These are phyloP conservation scores for Cryptoprocta ferox DNA, from an alignment of 2,797 vertebrate genomes.

Conservation along the genomic window DNA sequence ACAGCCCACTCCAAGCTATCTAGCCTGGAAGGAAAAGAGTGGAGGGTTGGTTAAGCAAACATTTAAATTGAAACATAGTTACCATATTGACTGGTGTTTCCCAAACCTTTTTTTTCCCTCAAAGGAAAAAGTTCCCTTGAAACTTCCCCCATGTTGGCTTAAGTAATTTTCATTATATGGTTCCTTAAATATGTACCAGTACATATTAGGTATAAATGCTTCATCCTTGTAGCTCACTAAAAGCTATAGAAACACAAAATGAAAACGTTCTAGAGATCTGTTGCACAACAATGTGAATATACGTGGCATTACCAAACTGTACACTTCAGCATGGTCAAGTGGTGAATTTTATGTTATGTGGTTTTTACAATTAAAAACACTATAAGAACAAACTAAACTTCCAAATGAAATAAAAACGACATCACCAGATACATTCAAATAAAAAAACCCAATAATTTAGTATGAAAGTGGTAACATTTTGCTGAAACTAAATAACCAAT, in stretches of 20 bases:
- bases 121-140: conserved; percentile 31
- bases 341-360: not conserved
- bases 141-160: not conserved
- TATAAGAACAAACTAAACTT: not conserved
- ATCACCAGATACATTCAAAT: conserved; percentile 37
- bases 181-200: conserved; percentile 19
- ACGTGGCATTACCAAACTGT: not conserved
- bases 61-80: conserved; percentile 24
- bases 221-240: conserved; percentile 17
- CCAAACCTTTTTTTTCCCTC: not conserved
- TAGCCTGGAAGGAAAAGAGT: not conserved
- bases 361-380: not conserved
- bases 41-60: not conserved
- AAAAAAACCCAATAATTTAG: not conserved
- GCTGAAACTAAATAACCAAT: conserved; percentile 39
- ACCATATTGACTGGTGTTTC: not conserved
- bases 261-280: not conserved
- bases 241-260: not conserved
- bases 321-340: not conserved
- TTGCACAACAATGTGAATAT: not conserved
- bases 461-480: conserved; percentile 1
- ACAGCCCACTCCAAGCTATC: not conserved
- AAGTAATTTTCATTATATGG: not conserved
- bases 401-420: conserved; percentile 36
- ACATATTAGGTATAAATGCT: not conserved